Evolutionary conservation across 1,140 invertebrate species (phyloP), one percentile per base, ranked within the genome.

Genomic region (Aporrectodea caliginosa): DNA sequence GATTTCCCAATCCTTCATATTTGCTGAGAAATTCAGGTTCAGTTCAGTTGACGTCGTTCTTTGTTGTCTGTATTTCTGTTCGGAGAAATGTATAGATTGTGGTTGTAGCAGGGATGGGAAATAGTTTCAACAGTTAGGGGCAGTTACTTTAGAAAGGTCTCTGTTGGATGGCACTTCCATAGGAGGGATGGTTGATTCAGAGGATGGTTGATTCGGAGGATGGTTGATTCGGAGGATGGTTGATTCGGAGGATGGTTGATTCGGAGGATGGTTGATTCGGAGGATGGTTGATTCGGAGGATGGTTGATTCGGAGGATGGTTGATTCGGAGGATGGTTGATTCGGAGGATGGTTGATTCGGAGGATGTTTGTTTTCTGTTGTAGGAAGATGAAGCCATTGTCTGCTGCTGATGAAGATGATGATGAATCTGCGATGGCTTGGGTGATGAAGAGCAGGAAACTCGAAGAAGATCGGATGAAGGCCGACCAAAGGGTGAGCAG

Each of bases 381-480:
- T 76, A 90, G 88, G 16, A 90, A 90, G 84, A 87, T 93, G 0
- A 94, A 93, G 78, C 84, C 84, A 27, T 27, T 74, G 22, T 33
- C 73, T 69, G 78, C 86, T 1, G 86, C 87, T 69, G 87, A 88
- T n/a, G 87, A 86, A 83, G 87, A 88, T 78, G 87, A 87, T 35
- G 43, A 78, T 70, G 88, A 89, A 71, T 81, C 80, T 58, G 84
- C 84, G 29, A 22, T 79, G 1, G 80, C 83, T 68, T 99, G 97
- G 97, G 93, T 98, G 16, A 89, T 92, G 83, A 95, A 93, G 84
- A 94, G 90, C 82, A 91, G 95, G 35, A 91, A 92, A 78, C 88
- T 94, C 22, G 91, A 93, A 29, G 91, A 93, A 83, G 94, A 97
- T 82, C 95, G 93, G 81, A 91, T 92, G 81, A 92, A 94, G 84